Base-by-base conservation (phyloP, 2,113 vertebrate species). In the Tauraco erythrolophus region DNA sequence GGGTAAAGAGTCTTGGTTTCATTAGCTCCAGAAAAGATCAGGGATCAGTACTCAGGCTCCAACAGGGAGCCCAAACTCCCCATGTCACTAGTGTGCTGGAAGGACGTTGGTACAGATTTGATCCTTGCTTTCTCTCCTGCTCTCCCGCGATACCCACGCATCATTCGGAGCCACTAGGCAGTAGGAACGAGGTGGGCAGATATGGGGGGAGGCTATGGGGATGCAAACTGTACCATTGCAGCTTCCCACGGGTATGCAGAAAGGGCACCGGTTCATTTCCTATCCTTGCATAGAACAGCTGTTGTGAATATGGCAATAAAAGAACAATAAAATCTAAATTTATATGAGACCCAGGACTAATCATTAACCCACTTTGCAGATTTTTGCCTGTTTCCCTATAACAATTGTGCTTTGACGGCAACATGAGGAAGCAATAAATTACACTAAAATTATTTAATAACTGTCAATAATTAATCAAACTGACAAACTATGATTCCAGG, bases 401-500 rank as follows among this genome's bases (percentile, higher is more conserved):
- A 31, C 3, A 2, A 51, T 16, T 57, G 14, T 78, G 41, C 28
- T 41, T 93, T 75, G 76, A 84, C 54, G 69, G 54, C 71, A 25
- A n/a, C 2, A 12, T 4, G 30, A 83, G 66, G 76, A 84, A 97
- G 37, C 7, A 70, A 77, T 92, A 95, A 86, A 65, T 89, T 39
- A 10, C 14, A 50, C 8, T 75, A 39, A 75, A 94, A 92, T 68
- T 27, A 51, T 43, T 60, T 72, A 60, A 33, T 93, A 82, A 75
- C 76, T 88, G 50, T 83, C 91, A 88, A 87, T 86, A 91, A 95
- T 91, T 77, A 95, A 92, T 90, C 57, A 88, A 94, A 88, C 13
- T 45, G 88, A 33, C 28, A 88, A 88, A 14, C 16, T 51, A 33
- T 66, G 76, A 9, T 78, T 78, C 35, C 43, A 56, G 61, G 14